phyloP scores from a whole-genome alignment of 2,888 invertebrate genomes.

The Caenorhabditis zanzibari region DNA sequence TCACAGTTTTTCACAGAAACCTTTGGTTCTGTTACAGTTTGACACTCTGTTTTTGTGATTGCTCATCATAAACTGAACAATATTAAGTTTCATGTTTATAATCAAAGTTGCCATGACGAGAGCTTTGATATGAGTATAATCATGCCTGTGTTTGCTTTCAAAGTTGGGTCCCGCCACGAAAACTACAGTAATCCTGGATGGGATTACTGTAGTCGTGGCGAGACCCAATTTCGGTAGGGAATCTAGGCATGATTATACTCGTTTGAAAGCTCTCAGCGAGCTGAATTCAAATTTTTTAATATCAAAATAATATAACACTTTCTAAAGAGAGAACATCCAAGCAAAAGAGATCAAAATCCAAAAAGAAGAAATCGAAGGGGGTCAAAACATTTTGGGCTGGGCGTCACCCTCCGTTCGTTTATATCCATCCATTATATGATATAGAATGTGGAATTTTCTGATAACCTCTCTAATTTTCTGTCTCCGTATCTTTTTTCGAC shows the following conservation, averaged over 20 bases:
- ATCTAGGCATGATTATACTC: not conserved
- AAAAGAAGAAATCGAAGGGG: not conserved
- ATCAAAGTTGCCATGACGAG: not conserved
- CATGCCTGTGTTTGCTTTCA: not conserved
- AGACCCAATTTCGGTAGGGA: not conserved
- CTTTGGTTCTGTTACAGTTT: too few species aligned
- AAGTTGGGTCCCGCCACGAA: not conserved
- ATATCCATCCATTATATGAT: conserved; percentile 44
- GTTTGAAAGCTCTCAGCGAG: not conserved
- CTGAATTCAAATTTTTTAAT: not conserved
- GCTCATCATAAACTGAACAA: too few species aligned
- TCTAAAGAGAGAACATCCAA: not conserved
- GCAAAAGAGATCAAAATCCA: not conserved
- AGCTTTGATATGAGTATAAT: not conserved
- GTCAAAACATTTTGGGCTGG: not conserved
- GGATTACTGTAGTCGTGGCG: not conserved
- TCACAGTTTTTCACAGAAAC: too few species aligned
- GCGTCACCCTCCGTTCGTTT: conserved; percentile 3
- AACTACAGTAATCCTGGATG: not conserved
- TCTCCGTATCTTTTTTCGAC: not conserved
- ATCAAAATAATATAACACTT: not conserved
- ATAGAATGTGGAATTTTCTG: conserved; percentile 39
- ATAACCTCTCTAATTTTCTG: conserved; percentile 13
- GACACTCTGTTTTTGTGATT: too few species aligned
- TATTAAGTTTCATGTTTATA: too few species aligned